Evolutionary conservation across 2,888 invertebrate species (phyloP).

Genomic region (Chloroclysta siterata): DNA sequence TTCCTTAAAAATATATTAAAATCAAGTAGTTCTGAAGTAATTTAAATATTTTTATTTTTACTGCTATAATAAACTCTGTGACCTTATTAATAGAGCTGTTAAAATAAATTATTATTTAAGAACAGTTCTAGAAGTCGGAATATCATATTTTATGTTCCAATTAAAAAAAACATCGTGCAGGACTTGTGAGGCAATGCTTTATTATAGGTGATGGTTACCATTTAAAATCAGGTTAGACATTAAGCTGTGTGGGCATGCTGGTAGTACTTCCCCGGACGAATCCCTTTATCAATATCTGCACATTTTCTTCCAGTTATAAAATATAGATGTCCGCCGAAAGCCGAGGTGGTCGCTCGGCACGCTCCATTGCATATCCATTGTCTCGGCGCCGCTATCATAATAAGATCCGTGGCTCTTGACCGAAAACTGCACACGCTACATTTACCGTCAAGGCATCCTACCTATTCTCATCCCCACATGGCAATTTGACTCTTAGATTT

Average conservation of each 20-base stretch:
- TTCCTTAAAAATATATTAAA: not conserved
- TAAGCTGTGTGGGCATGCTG: too few relatives aligned
- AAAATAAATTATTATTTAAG: not conserved
- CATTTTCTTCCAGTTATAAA: not conserved
- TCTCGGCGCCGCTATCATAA: constrained; percentile 42
- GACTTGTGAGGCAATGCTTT: too few relatives aligned
- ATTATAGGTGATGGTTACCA: too few relatives aligned
- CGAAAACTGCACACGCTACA: constrained; percentile 45
- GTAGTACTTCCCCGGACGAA: too few relatives aligned
- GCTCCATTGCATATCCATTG: constrained; percentile 33
- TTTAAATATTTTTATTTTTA: not conserved
- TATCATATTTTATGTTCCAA: too few relatives aligned
- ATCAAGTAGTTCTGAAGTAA: not conserved
- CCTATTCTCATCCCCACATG: not conserved
- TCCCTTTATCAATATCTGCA: not conserved
- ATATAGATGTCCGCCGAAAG: not conserved
- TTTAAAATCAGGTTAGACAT: too few relatives aligned
- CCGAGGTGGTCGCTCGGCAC: constrained; percentile 1
- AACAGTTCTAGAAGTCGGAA: not conserved
- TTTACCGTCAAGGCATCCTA: constrained; percentile 30
- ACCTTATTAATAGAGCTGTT: not conserved
- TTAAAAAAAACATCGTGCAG: too few relatives aligned
- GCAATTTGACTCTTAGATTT: constrained; percentile 5
- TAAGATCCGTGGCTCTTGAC: constrained; percentile 42
- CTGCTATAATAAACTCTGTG: not conserved